These are phyloP conservation scores for Trypoxylus dichotomus DNA, from an alignment of 1,140 invertebrate genomes.

Conservation along the genomic window DNA sequence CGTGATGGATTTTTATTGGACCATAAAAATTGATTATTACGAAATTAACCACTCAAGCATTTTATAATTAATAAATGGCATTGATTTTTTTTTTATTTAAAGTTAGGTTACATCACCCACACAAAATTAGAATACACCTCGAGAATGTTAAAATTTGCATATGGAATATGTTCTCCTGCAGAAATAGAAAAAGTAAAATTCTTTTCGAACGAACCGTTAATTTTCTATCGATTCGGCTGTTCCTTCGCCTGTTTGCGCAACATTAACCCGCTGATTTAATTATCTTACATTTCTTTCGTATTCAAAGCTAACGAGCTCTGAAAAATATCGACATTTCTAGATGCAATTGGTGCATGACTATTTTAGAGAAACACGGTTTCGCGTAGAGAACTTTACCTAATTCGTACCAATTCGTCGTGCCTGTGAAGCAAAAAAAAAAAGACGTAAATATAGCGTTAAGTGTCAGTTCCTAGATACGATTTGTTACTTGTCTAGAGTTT, in stretches of 20 bases:
- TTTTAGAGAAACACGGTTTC: neutral
- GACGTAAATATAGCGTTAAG: neutral
- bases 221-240: no score
- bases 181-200: no score
- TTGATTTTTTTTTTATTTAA: neutral
- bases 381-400: neutral
- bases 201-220: no score
- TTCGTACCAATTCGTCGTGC: neutral
- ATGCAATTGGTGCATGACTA: neutral
- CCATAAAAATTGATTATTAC: no score
- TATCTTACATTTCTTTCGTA: neutral
- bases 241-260: neutral
- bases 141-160: no score
- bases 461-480: neutral
- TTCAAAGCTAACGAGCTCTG: neutral
- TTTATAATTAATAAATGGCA: neutral
- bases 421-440: neutral
- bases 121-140: no score
- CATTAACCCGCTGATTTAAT: neutral
- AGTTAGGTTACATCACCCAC: no score
- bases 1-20: no score
- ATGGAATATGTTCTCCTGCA: no score
- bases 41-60: neutral
- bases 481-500: neutral
- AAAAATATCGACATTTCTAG: neutral